Percentiles rank a stretch among this genome's conserved stretches.
Conservation (phyloP, 2,797 vertebrate genomes). For the Melopsittacus undulatus region DNA sequence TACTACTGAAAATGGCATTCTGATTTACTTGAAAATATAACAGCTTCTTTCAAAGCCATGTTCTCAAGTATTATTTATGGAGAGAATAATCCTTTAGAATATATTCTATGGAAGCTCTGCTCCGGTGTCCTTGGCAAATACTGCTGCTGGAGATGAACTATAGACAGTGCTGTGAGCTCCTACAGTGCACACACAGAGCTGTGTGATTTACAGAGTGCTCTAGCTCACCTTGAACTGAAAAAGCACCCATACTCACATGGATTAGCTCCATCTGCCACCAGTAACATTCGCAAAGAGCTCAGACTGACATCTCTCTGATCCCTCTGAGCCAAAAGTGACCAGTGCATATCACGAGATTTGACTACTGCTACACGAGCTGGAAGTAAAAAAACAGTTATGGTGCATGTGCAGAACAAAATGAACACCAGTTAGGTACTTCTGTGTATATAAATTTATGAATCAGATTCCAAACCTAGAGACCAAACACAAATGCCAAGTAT, state of each 20-base stretch:
- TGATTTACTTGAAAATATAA: neutral
- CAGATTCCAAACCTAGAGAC: neutral
- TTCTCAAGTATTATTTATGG: neutral
- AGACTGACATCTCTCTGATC: slow-evolving; percentile 93
- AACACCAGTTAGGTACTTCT: neutral
- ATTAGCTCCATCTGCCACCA: slow-evolving; percentile 95
- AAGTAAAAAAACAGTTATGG: neutral
- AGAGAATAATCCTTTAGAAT: neutral
- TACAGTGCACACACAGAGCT: neutral
- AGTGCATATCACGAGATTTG: slow-evolving; percentile 99
- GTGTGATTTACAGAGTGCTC: neutral
- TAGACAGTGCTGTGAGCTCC: neutral
- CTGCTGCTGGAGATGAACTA: neutral
- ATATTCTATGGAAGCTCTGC: neutral
- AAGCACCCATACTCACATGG: slow-evolving; percentile 84
- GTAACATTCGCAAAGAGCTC: slow-evolving; percentile 91
- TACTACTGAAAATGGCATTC: neutral
- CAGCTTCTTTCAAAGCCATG: neutral
- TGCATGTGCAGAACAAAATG: neutral
- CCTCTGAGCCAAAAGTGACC: slow-evolving; percentile 94
- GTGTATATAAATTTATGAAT: neutral
- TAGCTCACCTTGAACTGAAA: neutral
- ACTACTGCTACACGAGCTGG: slow-evolving; percentile 90
- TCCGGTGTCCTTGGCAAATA: neutral
- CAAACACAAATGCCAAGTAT: neutral